phyloP scores from a whole-genome alignment of 2,888 invertebrate species.

The Lysandra bellargus region DNA sequence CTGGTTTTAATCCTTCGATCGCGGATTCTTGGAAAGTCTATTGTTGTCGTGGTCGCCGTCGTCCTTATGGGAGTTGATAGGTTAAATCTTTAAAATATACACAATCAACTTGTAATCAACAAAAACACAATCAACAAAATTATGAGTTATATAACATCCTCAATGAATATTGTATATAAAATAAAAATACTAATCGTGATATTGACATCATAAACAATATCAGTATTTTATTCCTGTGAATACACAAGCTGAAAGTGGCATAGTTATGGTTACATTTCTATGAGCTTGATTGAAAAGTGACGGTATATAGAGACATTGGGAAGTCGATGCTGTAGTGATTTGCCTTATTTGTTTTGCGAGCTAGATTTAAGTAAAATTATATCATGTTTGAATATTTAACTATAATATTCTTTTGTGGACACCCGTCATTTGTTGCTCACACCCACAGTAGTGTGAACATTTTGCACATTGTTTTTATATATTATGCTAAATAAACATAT shows the following conservation, averaged over 20 bases:
- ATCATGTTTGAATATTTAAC: conserved; percentile 54
- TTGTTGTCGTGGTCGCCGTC: no score
- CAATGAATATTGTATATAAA: no score
- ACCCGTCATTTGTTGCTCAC: conserved; percentile 23
- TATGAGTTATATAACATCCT: no score
- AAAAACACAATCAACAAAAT: no score
- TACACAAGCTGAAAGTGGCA: conserved; percentile 35
- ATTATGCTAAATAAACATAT: conserved; percentile 25
- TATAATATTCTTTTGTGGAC: conserved; percentile 9
- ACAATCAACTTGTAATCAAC: no score
- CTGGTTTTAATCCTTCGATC: background rate
- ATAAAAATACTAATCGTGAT: no score
- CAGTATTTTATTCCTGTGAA: background rate
- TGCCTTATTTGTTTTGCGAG: conserved; percentile 77
- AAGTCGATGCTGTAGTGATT: conserved; percentile 61
- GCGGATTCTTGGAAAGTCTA: no score
- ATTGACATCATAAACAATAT: background rate
- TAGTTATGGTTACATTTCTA: conserved; percentile 44
- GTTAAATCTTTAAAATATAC: background rate
- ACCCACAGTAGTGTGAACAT: conserved; percentile 23
- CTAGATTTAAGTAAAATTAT: conserved; percentile 67
- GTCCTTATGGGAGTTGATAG: no score
- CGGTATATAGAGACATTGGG: conserved; percentile 55
- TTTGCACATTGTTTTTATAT: conserved; percentile 30
- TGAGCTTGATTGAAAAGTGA: conserved; percentile 41